Conservation (phyloP, 2,888 invertebrate species). For the Catotricha subobsoleta region DNA sequence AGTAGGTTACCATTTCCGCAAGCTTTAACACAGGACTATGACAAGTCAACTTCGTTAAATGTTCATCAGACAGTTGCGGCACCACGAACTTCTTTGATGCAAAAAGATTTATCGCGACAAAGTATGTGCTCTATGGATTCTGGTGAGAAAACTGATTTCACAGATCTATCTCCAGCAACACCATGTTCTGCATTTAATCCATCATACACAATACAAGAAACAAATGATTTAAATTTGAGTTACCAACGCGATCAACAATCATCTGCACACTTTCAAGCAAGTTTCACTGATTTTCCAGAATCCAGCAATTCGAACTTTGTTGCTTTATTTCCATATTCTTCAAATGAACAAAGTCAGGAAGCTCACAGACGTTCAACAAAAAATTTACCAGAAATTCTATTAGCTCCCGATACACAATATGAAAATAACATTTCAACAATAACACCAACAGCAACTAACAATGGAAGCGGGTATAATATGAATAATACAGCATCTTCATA, state of each 20-base stretch:
- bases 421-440: not conserved
- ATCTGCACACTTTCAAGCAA: not conserved
- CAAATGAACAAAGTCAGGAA: conserved; percentile 29
- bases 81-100: conserved; percentile 12
- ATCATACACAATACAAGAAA: not conserved
- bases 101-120: conserved; percentile 25
- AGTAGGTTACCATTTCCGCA: conserved; percentile 38
- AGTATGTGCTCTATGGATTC: conserved; percentile 30
- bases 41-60: not conserved
- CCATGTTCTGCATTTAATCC: conserved; percentile 13
- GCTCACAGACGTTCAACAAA: conserved; percentile 24
- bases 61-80: not conserved
- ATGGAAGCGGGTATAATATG: conserved; percentile 1
- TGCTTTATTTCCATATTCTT: conserved; percentile 27
- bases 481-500: conserved; percentile 7
- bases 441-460: not conserved
- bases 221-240: not conserved
- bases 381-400: not conserved
- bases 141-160: conserved; percentile 30
- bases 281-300: conserved; percentile 6
- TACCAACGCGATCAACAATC: not conserved
- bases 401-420: not conserved
- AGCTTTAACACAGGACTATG: conserved; percentile 28
- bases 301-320: conserved; percentile 21
- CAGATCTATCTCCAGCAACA: conserved; percentile 28